Conservation (phyloP, 2,113 vertebrate genomes). For the Scytalopus superciliaris region DNA sequence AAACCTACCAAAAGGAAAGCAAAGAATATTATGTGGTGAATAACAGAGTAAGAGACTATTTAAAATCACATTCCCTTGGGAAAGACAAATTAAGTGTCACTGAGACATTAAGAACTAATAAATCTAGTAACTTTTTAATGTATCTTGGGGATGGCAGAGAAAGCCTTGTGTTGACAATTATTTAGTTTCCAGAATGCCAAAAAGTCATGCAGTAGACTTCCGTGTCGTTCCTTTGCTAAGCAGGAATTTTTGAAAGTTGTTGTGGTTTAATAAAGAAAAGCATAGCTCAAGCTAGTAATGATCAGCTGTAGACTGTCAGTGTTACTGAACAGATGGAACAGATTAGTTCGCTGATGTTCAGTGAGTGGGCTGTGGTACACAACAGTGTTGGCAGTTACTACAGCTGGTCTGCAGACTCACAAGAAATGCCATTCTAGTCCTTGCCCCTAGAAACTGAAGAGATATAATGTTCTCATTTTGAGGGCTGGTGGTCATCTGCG, state of each 20-base stretch:
- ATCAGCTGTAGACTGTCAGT: accelerated
- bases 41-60: neutral
- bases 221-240: neutral
- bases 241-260: neutral
- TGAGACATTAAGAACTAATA: neutral
- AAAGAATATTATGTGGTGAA: neutral
- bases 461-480: neutral
- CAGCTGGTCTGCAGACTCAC: neutral
- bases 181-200: neutral
- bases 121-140: neutral
- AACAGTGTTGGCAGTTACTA: neutral
- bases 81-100: neutral
- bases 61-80: neutral
- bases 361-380: neutral
- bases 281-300: neutral
- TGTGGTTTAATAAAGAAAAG: neutral
- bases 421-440: neutral
- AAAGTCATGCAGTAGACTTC: neutral
- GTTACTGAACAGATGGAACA: neutral
- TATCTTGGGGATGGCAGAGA: neutral
- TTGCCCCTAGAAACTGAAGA: neutral
- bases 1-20: neutral
- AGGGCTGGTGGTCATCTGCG: neutral
- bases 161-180: neutral
- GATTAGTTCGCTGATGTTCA: neutral